Evolutionary conservation across 92 coral and sea anemone genomes (phyloP).

Genomic region (Virgularia gustaviana): DNA sequence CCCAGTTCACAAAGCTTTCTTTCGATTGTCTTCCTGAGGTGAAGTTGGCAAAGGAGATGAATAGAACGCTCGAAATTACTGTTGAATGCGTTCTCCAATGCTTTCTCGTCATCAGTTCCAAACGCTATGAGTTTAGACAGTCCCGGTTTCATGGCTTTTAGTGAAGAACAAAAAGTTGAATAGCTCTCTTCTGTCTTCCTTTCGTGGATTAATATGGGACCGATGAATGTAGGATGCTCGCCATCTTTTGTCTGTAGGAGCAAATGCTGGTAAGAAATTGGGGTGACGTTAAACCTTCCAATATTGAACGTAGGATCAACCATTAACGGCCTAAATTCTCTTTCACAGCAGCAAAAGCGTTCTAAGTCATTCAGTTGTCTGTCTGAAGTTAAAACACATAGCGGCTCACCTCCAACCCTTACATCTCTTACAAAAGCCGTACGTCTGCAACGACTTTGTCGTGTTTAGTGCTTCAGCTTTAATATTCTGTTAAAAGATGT

Average conservation of each 20-base stretch:
- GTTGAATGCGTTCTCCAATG: slow-evolving; percentile 9
- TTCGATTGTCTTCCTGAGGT: slow-evolving; percentile 19
- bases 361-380: slow-evolving; percentile 40
- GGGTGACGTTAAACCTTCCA: slow-evolving; percentile 55
- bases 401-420: slow-evolving; percentile 57
- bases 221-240: slow-evolving; percentile 49
- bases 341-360: slow-evolving; percentile 53
- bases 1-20: background rate
- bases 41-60: slow-evolving; percentile 8
- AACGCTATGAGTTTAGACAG: slow-evolving; percentile 15
- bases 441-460: background rate
- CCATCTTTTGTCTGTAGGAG: slow-evolving; percentile 39
- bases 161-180: slow-evolving; percentile 6
- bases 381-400: slow-evolving; percentile 29
- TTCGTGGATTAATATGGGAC: slow-evolving; percentile 23
- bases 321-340: slow-evolving; percentile 51
- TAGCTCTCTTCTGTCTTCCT: slow-evolving; percentile 26
- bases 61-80: slow-evolving; percentile 21
- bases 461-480: too few species aligned
- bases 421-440: slow-evolving; percentile 57
- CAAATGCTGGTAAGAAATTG: slow-evolving; percentile 52
- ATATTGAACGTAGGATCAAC: slow-evolving; percentile 62
- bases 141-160: slow-evolving; percentile 13
- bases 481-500: too few species aligned
- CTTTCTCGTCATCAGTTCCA: slow-evolving; percentile 23